Percentiles rank a stretch among this genome's conserved stretches.
phyloP scores from a whole-genome alignment of 2,888 invertebrate species.

The Daptonema setosum region DNA sequence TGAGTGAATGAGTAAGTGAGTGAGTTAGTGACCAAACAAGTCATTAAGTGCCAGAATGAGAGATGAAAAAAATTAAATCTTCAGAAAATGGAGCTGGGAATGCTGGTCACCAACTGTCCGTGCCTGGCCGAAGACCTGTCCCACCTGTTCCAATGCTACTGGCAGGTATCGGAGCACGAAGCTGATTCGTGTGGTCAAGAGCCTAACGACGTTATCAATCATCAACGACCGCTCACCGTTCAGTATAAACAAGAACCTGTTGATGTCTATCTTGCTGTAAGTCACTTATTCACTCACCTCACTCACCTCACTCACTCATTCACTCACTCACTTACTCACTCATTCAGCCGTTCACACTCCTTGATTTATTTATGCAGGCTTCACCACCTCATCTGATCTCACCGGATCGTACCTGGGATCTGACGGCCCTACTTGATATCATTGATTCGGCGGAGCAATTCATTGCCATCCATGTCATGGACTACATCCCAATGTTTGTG shows the following conservation, averaged over 20 bases:
- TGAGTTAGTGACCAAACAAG: too few species aligned
- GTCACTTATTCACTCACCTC: background rate
- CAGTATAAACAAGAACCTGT: constrained; percentile 13
- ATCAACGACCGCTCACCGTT: background rate
- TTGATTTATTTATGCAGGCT: constrained; percentile 46
- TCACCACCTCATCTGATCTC: constrained; percentile 70
- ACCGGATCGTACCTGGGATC: constrained; percentile 55
- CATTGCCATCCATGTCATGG: constrained; percentile 84
- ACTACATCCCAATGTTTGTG: constrained; percentile 62
- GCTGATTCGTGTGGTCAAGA: constrained; percentile 1
- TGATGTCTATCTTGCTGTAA: constrained; percentile 19
- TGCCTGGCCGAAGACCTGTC: constrained; percentile 58
- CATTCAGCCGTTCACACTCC: too few species aligned
- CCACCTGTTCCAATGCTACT: constrained; percentile 79
- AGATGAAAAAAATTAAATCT: background rate
- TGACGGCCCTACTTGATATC: constrained; percentile 56
- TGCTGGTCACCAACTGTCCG: constrained; percentile 56
- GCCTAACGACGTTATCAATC: constrained; percentile 2
- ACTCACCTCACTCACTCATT: too few species aligned
- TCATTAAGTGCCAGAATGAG: background rate
- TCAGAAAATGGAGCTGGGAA: constrained; percentile 48
- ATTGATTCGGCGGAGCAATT: constrained; percentile 61
- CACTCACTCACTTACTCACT: too few species aligned
- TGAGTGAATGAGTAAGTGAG: too few species aligned
- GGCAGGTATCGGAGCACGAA: constrained; percentile 33